Conservation (phyloP, 1,140 invertebrate genomes). For the Ericerus pela region DNA sequence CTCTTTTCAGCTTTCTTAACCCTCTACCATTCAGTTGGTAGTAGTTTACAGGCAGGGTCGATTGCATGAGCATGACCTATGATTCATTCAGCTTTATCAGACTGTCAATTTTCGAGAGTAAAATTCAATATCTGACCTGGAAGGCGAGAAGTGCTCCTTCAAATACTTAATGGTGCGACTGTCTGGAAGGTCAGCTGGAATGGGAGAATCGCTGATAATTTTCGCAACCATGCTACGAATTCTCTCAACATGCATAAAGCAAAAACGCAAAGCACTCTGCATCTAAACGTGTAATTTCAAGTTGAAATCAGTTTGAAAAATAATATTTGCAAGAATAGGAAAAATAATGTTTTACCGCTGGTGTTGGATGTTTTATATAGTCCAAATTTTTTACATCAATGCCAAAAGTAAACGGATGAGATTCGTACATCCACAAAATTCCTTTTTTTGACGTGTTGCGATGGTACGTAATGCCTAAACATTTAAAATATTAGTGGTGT, state of each 20-base stretch:
- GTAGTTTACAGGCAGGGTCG: too few species aligned
- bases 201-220: not conserved
- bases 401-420: not conserved
- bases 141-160: not conserved
- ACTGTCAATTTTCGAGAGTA: too few species aligned
- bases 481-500: too few species aligned
- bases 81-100: too few species aligned
- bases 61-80: too few species aligned
- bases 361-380: not conserved
- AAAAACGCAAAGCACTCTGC: not conserved
- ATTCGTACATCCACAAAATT: constrained; percentile 3
- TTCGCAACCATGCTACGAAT: not conserved
- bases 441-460: not conserved
- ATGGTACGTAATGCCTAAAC: not conserved
- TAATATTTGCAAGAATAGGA: not conserved
- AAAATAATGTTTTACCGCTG: not conserved
- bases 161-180: not conserved
- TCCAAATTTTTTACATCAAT: not conserved
- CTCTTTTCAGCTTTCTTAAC: too few species aligned
- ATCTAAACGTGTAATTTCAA: not conserved
- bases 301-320: not conserved
- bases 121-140: too few species aligned
- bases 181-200: not conserved
- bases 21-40: too few species aligned
- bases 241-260: not conserved